Percentiles rank a stretch among this genome's conserved stretches.
Conservation (phyloP, 2,797 vertebrate species). For the Gadopsis bispinosus region DNA sequence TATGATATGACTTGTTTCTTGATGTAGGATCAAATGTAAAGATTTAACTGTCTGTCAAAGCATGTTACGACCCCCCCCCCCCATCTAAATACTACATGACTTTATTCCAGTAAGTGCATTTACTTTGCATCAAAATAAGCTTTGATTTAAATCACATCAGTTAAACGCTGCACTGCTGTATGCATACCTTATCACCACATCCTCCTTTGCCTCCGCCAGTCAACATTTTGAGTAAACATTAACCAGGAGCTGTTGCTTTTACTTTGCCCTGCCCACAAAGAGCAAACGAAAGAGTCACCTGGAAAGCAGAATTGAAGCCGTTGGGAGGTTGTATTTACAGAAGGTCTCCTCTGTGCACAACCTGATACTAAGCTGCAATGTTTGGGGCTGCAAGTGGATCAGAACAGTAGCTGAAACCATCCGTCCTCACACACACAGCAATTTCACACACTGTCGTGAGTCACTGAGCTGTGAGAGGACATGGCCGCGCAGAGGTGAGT, state of each 20-base stretch:
- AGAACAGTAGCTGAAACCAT: constrained; percentile 32
- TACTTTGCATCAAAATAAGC: not conserved
- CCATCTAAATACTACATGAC: not conserved
- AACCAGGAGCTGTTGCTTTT: constrained; percentile 66
- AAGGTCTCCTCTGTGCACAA: not conserved
- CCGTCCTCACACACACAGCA: constrained; percentile 23
- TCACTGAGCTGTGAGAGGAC: constrained; percentile 61
- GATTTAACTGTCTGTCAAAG: not conserved
- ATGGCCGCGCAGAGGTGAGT: constrained; percentile 78
- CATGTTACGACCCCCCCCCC: not conserved
- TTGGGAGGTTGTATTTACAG: not conserved
- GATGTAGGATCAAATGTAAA: not conserved
- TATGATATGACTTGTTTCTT: not conserved
- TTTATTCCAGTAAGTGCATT: not conserved
- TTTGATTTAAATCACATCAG: not conserved
- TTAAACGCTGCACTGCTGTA: not conserved
- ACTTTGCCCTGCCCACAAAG: constrained; percentile 35
- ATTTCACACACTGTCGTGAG: constrained; percentile 37
- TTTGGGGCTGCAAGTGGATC: constrained; percentile 22
- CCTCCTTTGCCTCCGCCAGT: constrained; percentile 27
- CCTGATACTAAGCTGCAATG: constrained; percentile 12
- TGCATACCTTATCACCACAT: constrained; percentile 45
- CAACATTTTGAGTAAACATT: constrained; percentile 79
- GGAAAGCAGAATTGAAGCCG: not conserved
- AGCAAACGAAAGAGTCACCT: constrained; percentile 1